Conservation (phyloP, 2,797 vertebrate species). For the Anolis apletophallus region DNA sequence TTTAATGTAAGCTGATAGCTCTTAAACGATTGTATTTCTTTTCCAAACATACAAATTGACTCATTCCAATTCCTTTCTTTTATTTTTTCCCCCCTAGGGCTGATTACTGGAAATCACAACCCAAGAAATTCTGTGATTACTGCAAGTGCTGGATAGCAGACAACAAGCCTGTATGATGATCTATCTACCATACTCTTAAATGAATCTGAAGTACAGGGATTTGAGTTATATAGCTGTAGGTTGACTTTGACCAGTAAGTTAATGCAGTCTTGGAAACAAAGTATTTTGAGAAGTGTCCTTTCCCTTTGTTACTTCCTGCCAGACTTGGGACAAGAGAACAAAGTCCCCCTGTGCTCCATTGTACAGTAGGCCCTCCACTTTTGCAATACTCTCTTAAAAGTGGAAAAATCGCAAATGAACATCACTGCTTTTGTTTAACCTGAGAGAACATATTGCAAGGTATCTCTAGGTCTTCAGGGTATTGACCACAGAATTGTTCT, state of each 20-base stretch:
- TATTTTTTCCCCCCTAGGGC: conserved; percentile 81
- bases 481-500: too few relatives aligned
- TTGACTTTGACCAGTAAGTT: background rate
- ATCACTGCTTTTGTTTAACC: too few relatives aligned
- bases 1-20: conserved; percentile 10
- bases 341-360: background rate
- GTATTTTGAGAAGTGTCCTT: background rate
- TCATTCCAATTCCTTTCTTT: conserved; percentile 38
- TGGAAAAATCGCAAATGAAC: too few relatives aligned
- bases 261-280: background rate
- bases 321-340: background rate
- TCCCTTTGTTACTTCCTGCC: background rate
- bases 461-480: too few relatives aligned
- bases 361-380: too few relatives aligned
- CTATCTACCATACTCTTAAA: conserved; percentile 26
- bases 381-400: too few relatives aligned
- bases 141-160: conserved; percentile 99
- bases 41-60: conserved; percentile 28
- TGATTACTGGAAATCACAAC: conserved; percentile 99
- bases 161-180: conserved; percentile 92
- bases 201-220: conserved; percentile 42
- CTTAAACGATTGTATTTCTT: background rate
- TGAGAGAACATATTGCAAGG: too few relatives aligned
- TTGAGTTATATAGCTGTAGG: conserved; percentile 36
- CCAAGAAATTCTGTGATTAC: conserved; percentile 98